Percentiles rank a stretch among this genome's conserved stretches.
Evolutionary conservation across 2,113 vertebrate species (phyloP).

Genomic region (Tinamus guttatus): DNA sequence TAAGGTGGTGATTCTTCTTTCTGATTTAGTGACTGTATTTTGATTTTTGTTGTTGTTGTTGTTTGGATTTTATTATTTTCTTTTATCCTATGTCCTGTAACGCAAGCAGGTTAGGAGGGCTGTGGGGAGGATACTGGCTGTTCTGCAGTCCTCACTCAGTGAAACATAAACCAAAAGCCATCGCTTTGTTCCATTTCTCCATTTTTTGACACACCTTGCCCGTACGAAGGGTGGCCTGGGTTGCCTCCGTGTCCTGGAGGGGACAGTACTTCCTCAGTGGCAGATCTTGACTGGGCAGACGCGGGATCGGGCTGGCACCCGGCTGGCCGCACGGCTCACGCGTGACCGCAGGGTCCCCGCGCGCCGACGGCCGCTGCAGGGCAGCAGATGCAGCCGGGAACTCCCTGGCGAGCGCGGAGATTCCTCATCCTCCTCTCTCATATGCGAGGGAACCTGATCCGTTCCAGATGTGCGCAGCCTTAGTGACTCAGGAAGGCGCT

Average conservation of each 20-base stretch:
- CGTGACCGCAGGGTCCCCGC: background rate
- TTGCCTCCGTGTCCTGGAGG: background rate
- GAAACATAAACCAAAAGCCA: background rate
- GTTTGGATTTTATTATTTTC: background rate
- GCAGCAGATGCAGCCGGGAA: background rate
- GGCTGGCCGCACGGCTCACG: background rate
- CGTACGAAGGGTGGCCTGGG: background rate
- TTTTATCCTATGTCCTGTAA: background rate
- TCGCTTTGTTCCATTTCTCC: background rate
- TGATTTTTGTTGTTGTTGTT: background rate
- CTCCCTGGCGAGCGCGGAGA: slow-evolving; percentile 6
- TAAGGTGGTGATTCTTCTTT: background rate
- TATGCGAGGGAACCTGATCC: slow-evolving; percentile 52
- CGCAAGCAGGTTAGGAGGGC: background rate
- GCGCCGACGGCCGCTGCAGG: background rate
- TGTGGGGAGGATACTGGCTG: background rate
- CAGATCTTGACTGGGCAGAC: background rate
- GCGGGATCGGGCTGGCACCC: background rate
- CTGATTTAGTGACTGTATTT: background rate
- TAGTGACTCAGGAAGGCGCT: slow-evolving; percentile 56
- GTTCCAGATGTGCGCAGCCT: slow-evolving; percentile 70
- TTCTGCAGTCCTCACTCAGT: background rate
- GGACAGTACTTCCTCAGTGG: background rate
- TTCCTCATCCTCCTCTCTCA: slow-evolving; percentile 63
- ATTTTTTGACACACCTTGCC: background rate